Evolutionary conservation across 2,797 vertebrate genomes (phyloP).

Genomic region (Phoeniculus purpureus): DNA sequence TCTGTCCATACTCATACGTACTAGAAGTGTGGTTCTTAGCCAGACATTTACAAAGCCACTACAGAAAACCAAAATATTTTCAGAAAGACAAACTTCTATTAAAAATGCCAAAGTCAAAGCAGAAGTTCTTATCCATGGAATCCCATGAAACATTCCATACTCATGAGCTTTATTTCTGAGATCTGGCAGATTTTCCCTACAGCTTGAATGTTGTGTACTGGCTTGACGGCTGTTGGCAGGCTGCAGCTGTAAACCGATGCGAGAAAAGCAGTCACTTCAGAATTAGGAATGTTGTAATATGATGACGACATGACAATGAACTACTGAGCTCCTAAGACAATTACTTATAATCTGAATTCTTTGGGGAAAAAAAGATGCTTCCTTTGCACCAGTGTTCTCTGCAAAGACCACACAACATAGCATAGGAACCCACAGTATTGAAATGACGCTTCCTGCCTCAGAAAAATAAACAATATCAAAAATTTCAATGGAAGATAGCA

Average conservation of each 20-base stretch:
- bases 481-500: not conserved
- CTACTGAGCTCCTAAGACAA: not conserved
- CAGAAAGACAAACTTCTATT: not conserved
- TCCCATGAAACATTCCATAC: not conserved
- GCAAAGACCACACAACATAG: not conserved
- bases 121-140: not conserved
- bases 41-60: not conserved
- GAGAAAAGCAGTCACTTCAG: not conserved
- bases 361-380: not conserved
- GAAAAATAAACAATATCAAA: not conserved
- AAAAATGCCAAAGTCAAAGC: not conserved
- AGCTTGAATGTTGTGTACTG: not conserved
- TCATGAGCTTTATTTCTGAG: not conserved
- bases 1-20: not conserved
- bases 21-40: not conserved
- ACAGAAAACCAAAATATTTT: not conserved
- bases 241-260: not conserved
- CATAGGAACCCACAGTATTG: not conserved
- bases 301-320: not conserved
- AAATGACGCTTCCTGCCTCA: not conserved
- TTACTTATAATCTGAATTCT: not conserved
- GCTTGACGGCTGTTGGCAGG: not conserved
- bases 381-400: not conserved
- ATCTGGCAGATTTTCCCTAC: not conserved
- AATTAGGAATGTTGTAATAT: not conserved